Evolutionary conservation across 2,888 invertebrate genomes (phyloP), one percentile per base, ranked within the genome.

Genomic region (Branchipolynoe longqiensis): DNA sequence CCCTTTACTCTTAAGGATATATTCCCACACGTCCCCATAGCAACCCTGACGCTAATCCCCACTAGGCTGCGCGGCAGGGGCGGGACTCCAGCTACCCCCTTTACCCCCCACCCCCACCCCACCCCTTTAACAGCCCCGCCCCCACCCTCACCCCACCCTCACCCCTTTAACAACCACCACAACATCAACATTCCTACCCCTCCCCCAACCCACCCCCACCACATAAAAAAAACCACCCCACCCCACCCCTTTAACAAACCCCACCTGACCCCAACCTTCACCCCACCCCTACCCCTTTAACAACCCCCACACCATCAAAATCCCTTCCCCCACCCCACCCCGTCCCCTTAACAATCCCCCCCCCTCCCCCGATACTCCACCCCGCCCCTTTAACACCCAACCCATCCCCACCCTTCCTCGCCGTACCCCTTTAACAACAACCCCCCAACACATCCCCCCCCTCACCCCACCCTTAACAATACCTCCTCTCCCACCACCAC

Each of bases 1-100:
- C 78, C 78, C 78, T 78, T 78, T 78, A 78, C 41, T 78, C 78
- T 78, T 28, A 41, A 48, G 78, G 78, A 78, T 78, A 78, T 28
- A 78, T 48, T 78, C 78, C 78, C 69, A 69, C 36, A 38, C 69
- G 36, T 33, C 69, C 69, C 38, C 69, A 69, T 69, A 69, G 69
- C 69, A 69, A 69, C 69, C 69, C 69, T 69, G 69, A 69, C 69
- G 38, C 69, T 69, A 69, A 69, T 69, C 69, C 69, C 36, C n/a
- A 69, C 36, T 12, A 69, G n/a, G 69, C 38, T 36, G 69, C 69
- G 69, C 36, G n/a, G n/a, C 69, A 38, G 69, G 33, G 36, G 18
- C 25, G 25, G 58, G 12, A n/a, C 12, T 4, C 22, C 18, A 36
- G 6, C 69, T 22, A 36, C 69, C 36, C 69, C 69, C 69, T 69